A percentile compares a stretch with the other conserved stretches of the same genome.
Evolutionary conservation across 1,140 invertebrate genomes (phyloP).

Genomic region (Drosophila mauritiana): DNA sequence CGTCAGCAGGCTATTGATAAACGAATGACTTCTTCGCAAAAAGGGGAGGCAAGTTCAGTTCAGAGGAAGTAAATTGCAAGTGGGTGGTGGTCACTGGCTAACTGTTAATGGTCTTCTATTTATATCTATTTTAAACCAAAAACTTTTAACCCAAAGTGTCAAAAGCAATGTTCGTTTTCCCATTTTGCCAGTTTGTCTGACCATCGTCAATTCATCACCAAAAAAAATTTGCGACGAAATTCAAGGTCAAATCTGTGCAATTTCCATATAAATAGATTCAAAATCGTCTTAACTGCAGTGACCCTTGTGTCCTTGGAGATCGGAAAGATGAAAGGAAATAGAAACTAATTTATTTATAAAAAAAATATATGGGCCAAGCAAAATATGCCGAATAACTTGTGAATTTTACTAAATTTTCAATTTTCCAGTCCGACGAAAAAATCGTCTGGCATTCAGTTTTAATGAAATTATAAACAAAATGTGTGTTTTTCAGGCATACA

Average conservation of each 20-base stretch:
- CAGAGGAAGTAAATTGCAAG: neutral
- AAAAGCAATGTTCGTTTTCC: conserved; percentile 24
- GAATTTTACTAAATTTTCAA: neutral
- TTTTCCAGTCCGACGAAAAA: conserved; percentile 36
- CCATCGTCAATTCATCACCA: conserved; percentile 40
- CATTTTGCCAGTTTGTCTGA: conserved; percentile 36
- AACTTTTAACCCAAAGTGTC: conserved; percentile 26
- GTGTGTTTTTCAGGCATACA: conserved; percentile 13
- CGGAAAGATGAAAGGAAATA: conserved; percentile 19
- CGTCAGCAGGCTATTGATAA: conserved; percentile 56
- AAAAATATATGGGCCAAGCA: conserved; percentile 4
- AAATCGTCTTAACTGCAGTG: conserved; percentile 12
- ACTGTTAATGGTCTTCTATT: conserved; percentile 25
- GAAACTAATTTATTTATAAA: conserved; percentile 6
- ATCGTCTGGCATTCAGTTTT: conserved; percentile 43
- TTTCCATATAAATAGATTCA: conserved; percentile 34
- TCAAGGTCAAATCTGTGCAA: conserved; percentile 41
- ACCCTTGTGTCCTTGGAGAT: conserved; percentile 37
- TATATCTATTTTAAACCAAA: conserved; percentile 1
- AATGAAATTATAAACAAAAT: conserved; percentile 74
- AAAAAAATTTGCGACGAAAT: conserved; percentile 5
- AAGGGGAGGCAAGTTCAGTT: neutral
- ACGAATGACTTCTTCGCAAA: conserved; percentile 23
- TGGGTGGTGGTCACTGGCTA: conserved; percentile 11
- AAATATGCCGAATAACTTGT: neutral